A percentile compares a stretch with the other conserved stretches of the same genome.
These are phyloP conservation scores for Linnaemya tessellans DNA, from an alignment of 2,888 invertebrate genomes.

Conservation along the genomic window DNA sequence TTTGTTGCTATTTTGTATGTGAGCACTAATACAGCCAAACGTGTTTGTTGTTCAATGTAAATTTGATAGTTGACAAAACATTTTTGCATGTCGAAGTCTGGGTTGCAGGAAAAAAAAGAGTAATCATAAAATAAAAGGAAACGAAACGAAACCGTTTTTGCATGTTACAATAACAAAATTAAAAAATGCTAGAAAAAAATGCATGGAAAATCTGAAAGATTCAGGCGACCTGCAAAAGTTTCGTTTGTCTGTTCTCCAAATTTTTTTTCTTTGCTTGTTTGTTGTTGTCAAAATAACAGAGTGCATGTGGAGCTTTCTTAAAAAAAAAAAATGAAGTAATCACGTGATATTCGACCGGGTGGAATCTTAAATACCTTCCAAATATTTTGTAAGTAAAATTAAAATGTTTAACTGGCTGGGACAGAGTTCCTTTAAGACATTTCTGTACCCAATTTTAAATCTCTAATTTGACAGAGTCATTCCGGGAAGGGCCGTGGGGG, in stretches of 20 bases:
- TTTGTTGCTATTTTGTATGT: background rate
- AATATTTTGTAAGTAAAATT: too few species aligned
- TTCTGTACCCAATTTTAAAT: too few species aligned
- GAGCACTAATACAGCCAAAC: slow-evolving; percentile 28
- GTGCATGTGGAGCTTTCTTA: background rate
- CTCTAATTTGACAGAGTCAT: too few species aligned
- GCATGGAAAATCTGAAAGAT: slow-evolving; percentile 6
- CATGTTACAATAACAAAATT: slow-evolving; percentile 21
- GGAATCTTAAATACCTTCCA: too few species aligned
- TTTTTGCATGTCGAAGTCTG: slow-evolving; percentile 63
- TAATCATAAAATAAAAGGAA: too few species aligned
- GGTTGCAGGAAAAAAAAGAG: background rate
- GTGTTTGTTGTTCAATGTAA: slow-evolving; percentile 63
- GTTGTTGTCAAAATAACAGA: slow-evolving; percentile 31
- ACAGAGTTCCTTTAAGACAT: too few species aligned
- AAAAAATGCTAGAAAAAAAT: background rate
- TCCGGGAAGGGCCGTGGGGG: too few species aligned
- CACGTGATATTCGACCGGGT: too few species aligned
- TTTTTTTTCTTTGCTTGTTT: background rate
- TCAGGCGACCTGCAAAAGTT: slow-evolving; percentile 39
- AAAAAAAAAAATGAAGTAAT: too few species aligned
- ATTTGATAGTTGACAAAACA: slow-evolving; percentile 72
- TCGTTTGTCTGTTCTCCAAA: slow-evolving; percentile 7
- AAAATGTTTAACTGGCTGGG: too few species aligned
- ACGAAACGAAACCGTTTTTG: slow-evolving; percentile 29